Evolutionary conservation across 2,888 invertebrate species (phyloP).

Genomic region (Drymonia ruficornis): DNA sequence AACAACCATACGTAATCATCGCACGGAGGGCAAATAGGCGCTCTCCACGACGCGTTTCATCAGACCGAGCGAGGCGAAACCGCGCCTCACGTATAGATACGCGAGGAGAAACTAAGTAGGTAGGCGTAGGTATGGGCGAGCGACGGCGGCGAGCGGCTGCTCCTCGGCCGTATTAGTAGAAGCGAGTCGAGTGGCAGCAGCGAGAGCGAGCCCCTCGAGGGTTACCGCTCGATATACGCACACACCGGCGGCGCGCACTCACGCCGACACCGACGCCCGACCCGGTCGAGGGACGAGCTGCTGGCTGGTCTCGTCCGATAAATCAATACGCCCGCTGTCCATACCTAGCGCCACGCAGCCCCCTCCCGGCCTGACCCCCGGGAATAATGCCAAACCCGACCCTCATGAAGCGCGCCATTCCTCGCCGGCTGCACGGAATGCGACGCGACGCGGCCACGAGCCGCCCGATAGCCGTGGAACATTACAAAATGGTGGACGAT

Average conservation of each 20-base stretch:
- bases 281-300: slow-evolving; percentile 75
- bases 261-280: slow-evolving; percentile 80
- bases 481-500: slow-evolving; percentile 85
- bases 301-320: slow-evolving; percentile 81
- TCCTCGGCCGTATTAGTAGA: slow-evolving; percentile 83
- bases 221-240: slow-evolving; percentile 83
- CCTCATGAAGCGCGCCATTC: slow-evolving; percentile 77
- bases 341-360: slow-evolving; percentile 69
- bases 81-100: slow-evolving; percentile 78
- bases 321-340: slow-evolving; percentile 80
- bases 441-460: slow-evolving; percentile 80
- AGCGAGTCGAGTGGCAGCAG: slow-evolving; percentile 82
- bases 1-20: slow-evolving; percentile 76
- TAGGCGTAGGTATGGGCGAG: slow-evolving; percentile 79
- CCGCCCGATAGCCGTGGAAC: slow-evolving; percentile 81
- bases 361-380: slow-evolving; percentile 77
- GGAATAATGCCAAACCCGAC: slow-evolving; percentile 76
- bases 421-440: slow-evolving; percentile 80
- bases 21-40: slow-evolving; percentile 68
- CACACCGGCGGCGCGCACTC: slow-evolving; percentile 72
- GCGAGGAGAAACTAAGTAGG: slow-evolving; percentile 81
- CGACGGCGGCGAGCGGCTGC: slow-evolving; percentile 72
- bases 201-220: slow-evolving; percentile 83
- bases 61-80: slow-evolving; percentile 76
- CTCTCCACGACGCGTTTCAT: slow-evolving; percentile 71